Evolutionary conservation across 1,140 invertebrate genomes (phyloP), one percentile per base, ranked within the genome.

Genomic region (Arion vulgaris): DNA sequence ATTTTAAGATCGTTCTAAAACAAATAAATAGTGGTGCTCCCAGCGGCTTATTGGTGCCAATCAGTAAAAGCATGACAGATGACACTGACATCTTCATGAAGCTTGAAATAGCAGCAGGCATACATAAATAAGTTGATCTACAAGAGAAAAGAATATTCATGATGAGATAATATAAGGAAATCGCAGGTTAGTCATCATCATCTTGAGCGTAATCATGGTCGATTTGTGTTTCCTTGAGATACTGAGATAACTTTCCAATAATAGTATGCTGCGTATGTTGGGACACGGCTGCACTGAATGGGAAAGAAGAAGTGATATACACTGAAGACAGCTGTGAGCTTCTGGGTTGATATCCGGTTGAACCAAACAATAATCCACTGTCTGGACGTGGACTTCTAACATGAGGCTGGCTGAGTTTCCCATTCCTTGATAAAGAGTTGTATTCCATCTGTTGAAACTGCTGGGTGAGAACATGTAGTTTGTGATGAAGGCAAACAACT

Each of bases 271-370:
- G 83, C 36, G 85, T 85, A 34, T 85, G 83, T 26, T 75, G 69
- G 36, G 87, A 78, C 7, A 85, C 80, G 5, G 80, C 87, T 0
- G 90, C 86, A 1, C 88, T 85, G 82, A 92, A 92, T 19, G 92
- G 92, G 79, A 92, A 92, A 9, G 91, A 91, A 7, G 92, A 92
- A 5, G 91, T 91, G 38, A 92, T 82, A 28, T 89, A 86, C 45
- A 84, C 87, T 32, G 85, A 85, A n/a, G 89, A 87, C n/a, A 91
- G 85, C 38, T 89, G 83, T 38, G 87, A 84, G 0, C 84, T 45
- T 39, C 79, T 76, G 39, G 86, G 85, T n/a, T 88, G 83, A 41
- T 88, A 80, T 15, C 84, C 81, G 32, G 86, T 87, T 26, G 86
- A 83, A 72, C 90, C 88, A 80, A 93, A 90, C 36, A 92, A 86